A percentile compares a stretch with the other conserved stretches of the same genome.
These are phyloP conservation scores for Eupithecia subfuscata DNA, from an alignment of 2,888 invertebrate genomes.

Conservation along the genomic window DNA sequence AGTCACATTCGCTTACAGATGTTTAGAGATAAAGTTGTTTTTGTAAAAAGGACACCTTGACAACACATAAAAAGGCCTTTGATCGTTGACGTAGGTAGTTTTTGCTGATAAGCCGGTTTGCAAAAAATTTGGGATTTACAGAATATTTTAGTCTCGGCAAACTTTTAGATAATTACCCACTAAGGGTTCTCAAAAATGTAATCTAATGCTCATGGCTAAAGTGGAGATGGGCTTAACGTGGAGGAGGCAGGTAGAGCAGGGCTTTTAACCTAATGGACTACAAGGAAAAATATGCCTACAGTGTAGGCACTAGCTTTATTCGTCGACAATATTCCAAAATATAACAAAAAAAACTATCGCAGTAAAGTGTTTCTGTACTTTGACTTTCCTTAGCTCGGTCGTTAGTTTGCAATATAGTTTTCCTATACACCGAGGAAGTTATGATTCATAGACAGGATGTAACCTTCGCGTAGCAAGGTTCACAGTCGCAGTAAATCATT, in stretches of 20 bases:
- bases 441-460: conserved; percentile 70
- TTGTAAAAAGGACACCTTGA: conserved; percentile 35
- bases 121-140: conserved; percentile 4
- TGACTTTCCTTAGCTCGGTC: neutral
- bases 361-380: neutral
- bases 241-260: neutral
- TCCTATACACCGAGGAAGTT: conserved; percentile 50
- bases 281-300: too few species aligned
- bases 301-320: too few species aligned
- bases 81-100: conserved; percentile 15
- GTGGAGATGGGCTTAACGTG: neutral
- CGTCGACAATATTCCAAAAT: too few species aligned
- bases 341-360: too few species aligned
- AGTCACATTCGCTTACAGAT: conserved; percentile 34
- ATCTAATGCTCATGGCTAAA: neutral
- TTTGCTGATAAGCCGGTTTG: conserved; percentile 12
- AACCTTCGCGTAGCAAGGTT: conserved; percentile 69
- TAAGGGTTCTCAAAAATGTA: neutral
- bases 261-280: neutral
- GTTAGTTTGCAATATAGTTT: conserved; percentile 22
- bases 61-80: conserved; percentile 27
- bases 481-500: conserved; percentile 61
- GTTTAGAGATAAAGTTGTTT: conserved; percentile 35
- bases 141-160: neutral
- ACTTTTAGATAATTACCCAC: neutral